Base-by-base conservation (phyloP, 2,888 invertebrate species). In the Pterostichus niger region DNA sequence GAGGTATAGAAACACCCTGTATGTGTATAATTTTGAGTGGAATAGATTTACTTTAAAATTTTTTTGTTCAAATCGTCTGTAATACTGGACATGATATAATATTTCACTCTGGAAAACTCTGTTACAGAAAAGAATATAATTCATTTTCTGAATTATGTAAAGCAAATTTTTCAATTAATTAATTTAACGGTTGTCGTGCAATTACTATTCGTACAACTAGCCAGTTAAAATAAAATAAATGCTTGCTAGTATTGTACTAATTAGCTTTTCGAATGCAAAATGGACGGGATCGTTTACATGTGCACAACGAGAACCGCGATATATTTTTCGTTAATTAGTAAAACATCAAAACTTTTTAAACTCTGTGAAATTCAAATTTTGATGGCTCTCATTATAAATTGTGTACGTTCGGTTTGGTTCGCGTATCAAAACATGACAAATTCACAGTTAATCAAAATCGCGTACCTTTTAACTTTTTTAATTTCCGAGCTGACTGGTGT, bases 381-480 rank as follows among this genome's bases (percentile, higher is more conserved):
- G 33, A 40, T 40, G 40, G 13, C 31, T 13, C 64, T 64, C 64
- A 64, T 64, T 64, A 64, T 64, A 64, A 33, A 64, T 49, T 49
- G 31, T n/a, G 59, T 31, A 11, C 59, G 31, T 24, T 24, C 24
- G n/a, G 13, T 10, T 6, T 13, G 13, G 11, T 49, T 11, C 11
- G 49, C 49, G 33, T 31, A 64, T 64, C 64, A 64, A 31, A 64
- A 64, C 33, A 64, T 64, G 33, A 33, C 64, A 33, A 64, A 64
- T 31, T 59, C 59, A 31, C 11, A 24, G 31, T 49, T 49, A 49
- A 49, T 49, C 49, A n/a, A 49, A 49, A 49, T 59, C 31, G 59
- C 59, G 59, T 31, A 64, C 64, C 64, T 64, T 64, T 64, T 31
- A 64, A 64, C 64, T 64, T 64, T 64, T 64, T 64, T 64, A 64